Evolutionary conservation across 2,113 vertebrate species (phyloP).

Genomic region (Pygathrix nemaeus): DNA sequence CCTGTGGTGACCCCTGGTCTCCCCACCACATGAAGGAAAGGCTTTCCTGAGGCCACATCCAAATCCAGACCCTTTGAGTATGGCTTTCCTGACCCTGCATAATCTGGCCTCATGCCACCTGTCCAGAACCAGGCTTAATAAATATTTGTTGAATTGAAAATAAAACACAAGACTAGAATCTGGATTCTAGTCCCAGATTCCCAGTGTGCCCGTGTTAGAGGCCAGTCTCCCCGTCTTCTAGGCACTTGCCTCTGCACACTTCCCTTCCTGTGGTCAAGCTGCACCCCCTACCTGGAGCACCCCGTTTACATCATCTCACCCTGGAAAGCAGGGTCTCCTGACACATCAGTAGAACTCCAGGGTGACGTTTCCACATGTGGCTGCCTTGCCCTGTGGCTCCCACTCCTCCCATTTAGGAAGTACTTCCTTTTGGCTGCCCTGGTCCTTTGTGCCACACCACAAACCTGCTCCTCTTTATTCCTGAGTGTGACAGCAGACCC

Average conservation of each 20-base stretch:
- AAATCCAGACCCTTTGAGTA: background rate
- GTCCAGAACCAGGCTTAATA: background rate
- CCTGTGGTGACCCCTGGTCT: no score
- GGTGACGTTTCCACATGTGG: background rate
- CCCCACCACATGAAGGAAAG: background rate
- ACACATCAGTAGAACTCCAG: background rate
- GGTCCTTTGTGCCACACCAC: rapidly evolving
- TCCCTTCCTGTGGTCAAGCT: background rate
- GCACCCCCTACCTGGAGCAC: background rate
- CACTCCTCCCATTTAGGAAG: background rate
- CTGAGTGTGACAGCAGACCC: background rate
- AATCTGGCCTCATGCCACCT: background rate
- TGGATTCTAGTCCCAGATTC: no score
- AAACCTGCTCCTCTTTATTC: background rate
- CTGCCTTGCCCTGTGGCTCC: background rate
- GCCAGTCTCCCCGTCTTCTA: no score
- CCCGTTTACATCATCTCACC: no score
- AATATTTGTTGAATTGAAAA: background rate
- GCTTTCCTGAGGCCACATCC: background rate
- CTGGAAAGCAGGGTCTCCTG: background rate
- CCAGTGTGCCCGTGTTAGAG: background rate
- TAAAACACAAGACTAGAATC: background rate
- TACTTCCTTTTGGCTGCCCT: background rate
- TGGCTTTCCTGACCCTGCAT: background rate
- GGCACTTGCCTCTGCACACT: background rate